Evolutionary conservation across 2,113 vertebrate genomes (phyloP).

Genomic region (Telmatochromis sp.): DNA sequence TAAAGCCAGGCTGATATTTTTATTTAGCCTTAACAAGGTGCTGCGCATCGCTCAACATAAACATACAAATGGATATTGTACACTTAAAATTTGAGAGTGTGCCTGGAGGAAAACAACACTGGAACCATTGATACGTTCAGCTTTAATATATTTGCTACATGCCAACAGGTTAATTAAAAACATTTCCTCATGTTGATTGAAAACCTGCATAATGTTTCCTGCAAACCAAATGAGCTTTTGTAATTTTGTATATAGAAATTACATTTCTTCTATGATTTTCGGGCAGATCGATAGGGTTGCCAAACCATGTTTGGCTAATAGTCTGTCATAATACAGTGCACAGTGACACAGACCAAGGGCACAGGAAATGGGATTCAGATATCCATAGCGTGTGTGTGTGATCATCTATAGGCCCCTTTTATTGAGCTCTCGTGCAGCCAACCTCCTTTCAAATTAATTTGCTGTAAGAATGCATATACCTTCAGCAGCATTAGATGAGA

Average conservation of each 20-base stretch:
- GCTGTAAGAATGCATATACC: not conserved
- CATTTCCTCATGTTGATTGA: not conserved
- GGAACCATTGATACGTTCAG: not conserved
- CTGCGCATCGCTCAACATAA: not conserved
- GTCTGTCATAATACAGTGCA: not conserved
- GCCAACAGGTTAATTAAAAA: not conserved
- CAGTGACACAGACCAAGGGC: not conserved
- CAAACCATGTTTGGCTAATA: not conserved
- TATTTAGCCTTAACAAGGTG: not conserved
- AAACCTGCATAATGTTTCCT: not conserved
- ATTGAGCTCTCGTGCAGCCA: not conserved
- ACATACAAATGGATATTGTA: not conserved
- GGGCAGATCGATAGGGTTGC: not conserved
- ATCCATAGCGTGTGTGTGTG: not conserved
- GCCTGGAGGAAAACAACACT: not conserved
- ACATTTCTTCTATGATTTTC: not conserved
- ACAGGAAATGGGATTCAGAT: not conserved
- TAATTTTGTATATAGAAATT: not conserved
- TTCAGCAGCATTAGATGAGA: not conserved
- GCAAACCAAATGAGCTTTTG: not conserved
- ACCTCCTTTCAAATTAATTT: not conserved
- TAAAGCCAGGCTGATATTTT: not conserved
- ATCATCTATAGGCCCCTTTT: not conserved
- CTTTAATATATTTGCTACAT: not conserved
- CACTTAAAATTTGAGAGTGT: not conserved